Evolutionary conservation across 2,113 vertebrate genomes (phyloP).

Genomic region (Anthoscopus minutus): DNA sequence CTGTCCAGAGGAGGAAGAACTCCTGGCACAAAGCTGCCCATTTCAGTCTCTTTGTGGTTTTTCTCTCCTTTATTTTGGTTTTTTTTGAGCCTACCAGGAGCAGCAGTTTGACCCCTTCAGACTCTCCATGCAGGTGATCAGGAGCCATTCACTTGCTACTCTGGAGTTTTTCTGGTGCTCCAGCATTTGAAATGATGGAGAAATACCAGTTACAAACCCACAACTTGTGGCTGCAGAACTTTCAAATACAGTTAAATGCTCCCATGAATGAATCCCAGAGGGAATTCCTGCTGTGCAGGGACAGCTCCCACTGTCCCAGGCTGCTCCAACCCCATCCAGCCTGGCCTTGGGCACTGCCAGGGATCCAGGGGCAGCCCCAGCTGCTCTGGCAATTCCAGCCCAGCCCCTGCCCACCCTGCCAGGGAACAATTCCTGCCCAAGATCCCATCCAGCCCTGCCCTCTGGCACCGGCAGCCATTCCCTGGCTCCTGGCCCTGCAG

Average conservation of each 20-base stretch:
- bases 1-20: neutral
- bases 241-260: neutral
- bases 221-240: neutral
- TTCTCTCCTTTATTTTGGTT: no score
- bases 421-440: accelerated
- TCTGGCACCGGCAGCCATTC: accelerated
- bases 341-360: neutral
- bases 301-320: neutral
- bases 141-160: neutral
- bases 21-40: neutral
- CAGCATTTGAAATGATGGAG: neutral
- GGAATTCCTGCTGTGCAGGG: neutral
- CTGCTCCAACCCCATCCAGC: neutral
- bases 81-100: neutral
- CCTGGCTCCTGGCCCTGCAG: neutral
- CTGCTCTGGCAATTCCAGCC: neutral
- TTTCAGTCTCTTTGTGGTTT: neutral
- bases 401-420: accelerated
- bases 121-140: neutral
- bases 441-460: accelerated
- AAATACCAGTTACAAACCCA: neutral
- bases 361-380: neutral
- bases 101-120: neutral
- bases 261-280: neutral
- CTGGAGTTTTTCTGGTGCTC: neutral